Evolutionary conservation across 2,113 vertebrate genomes (phyloP).

Genomic region (Macrotus californicus): DNA sequence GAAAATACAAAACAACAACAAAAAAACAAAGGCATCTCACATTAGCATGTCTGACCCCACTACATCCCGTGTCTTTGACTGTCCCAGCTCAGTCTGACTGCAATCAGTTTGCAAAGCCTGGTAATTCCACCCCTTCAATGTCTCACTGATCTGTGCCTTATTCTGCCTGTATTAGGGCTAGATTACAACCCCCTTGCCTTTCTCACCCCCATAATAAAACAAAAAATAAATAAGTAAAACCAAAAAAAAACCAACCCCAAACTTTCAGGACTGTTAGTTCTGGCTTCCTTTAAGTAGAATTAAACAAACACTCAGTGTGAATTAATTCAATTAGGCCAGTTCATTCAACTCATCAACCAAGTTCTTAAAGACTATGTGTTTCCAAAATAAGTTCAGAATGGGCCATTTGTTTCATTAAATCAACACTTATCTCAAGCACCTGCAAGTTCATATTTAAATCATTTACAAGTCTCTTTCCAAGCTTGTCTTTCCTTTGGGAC

Average conservation of each 20-base stretch:
- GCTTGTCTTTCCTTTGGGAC: not conserved
- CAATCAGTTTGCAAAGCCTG: not conserved
- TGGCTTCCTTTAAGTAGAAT: not conserved
- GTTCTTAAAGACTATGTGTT: slow-evolving; percentile 18
- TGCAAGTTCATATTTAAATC: not conserved
- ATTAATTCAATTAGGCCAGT: slow-evolving; percentile 33
- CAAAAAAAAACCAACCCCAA: not conserved
- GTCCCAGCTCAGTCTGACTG: not conserved
- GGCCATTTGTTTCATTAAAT: slow-evolving; percentile 26
- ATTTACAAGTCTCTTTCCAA: slow-evolving; percentile 1
- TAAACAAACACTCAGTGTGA: not conserved
- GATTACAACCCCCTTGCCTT: not conserved
- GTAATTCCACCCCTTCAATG: not conserved
- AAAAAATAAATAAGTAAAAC: too few species aligned
- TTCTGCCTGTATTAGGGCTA: not conserved
- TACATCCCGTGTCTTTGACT: too few species aligned
- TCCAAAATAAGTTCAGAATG: slow-evolving; percentile 10
- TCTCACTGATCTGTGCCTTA: not conserved
- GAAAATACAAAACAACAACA: not conserved
- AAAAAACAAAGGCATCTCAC: not conserved
- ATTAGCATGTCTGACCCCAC: fast-evolving
- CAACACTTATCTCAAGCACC: not conserved
- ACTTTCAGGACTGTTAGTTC: slow-evolving; percentile 20
- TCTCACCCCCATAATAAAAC: not conserved
- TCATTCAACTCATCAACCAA: slow-evolving; percentile 21